These are phyloP conservation scores for Polyommatus icarus DNA, from an alignment of 2,888 invertebrate species.

Conservation along the genomic window DNA sequence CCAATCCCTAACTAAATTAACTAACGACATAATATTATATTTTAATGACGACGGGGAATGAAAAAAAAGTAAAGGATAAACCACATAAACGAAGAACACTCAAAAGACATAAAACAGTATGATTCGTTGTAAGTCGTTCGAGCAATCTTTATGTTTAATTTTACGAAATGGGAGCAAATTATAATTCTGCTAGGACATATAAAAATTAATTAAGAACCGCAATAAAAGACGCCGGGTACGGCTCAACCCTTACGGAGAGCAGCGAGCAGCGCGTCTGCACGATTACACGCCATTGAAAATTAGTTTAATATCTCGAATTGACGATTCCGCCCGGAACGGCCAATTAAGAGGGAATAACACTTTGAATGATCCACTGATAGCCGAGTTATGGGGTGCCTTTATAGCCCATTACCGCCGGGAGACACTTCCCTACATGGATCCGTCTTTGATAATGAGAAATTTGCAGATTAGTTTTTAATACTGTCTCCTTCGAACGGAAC, in stretches of 20 bases:
- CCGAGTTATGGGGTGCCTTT: constrained; percentile 78
- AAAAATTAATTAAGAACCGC: constrained; percentile 22
- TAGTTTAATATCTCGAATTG: constrained; percentile 80
- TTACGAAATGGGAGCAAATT: not conserved
- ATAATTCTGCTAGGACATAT: constrained; percentile 6
- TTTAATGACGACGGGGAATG: not conserved
- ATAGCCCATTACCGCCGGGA: constrained; percentile 66
- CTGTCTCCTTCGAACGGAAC: not conserved
- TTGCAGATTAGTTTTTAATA: constrained; percentile 18
- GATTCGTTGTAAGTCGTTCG: not conserved
- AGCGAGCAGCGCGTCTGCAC: constrained; percentile 61
- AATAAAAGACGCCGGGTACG: constrained; percentile 14
- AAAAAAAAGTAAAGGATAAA: not conserved
- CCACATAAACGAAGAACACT: not conserved
- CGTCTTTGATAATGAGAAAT: constrained; percentile 25
- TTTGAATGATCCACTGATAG: constrained; percentile 73
- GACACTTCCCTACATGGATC: constrained; percentile 40
- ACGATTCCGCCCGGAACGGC: constrained; percentile 76
- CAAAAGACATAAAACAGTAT: not conserved
- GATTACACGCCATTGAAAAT: constrained; percentile 78
- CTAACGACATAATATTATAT: not conserved
- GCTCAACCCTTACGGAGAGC: constrained; percentile 52
- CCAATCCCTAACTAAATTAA: not conserved
- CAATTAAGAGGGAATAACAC: constrained; percentile 79
- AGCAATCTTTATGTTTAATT: not conserved